Evolutionary conservation across 2,797 vertebrate genomes (phyloP).

Genomic region (Labeo calbasu): DNA sequence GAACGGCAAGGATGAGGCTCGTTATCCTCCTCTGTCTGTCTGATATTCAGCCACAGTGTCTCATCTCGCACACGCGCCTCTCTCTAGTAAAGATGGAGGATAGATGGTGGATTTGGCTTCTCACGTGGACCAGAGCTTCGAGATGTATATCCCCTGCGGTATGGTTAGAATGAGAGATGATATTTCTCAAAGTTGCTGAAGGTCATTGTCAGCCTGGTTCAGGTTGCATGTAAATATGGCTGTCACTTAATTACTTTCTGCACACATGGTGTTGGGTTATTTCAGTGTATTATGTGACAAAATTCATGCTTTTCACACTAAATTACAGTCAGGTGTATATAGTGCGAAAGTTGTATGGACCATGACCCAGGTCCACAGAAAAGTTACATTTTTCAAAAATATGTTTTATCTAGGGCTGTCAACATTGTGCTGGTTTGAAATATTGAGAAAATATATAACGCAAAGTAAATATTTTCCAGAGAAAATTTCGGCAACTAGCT

Average conservation of each 20-base stretch:
- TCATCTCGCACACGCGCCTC: conserved; percentile 54
- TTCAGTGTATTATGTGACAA: neutral
- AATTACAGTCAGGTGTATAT: neutral
- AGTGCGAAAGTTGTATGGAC: neutral
- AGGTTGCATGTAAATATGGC: conserved; percentile 11
- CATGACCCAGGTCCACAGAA: neutral
- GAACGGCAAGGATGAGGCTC: conserved; percentile 77
- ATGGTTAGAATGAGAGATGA: conserved; percentile 13
- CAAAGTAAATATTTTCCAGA: neutral
- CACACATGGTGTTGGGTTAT: neutral
- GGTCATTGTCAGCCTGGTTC: conserved; percentile 5
- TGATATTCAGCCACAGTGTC: conserved; percentile 65
- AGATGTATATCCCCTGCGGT: conserved; percentile 26
- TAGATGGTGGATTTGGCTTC: conserved; percentile 17
- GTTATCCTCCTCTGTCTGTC: conserved; percentile 71
- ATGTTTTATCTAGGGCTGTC: neutral
- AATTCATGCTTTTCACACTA: neutral
- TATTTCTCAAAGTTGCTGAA: conserved; percentile 9
- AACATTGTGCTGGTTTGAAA: neutral
- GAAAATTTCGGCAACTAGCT: too few species aligned
- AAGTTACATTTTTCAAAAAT: neutral
- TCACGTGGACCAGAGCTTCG: conserved; percentile 30
- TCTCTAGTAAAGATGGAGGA: conserved; percentile 55
- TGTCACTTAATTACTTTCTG: conserved; percentile 3
- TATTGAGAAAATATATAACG: neutral